A percentile compares a stretch with the other conserved stretches of the same genome.
These are phyloP conservation scores for Hesperophylax magnus DNA, from an alignment of 1,140 invertebrate species.

Conservation along the genomic window DNA sequence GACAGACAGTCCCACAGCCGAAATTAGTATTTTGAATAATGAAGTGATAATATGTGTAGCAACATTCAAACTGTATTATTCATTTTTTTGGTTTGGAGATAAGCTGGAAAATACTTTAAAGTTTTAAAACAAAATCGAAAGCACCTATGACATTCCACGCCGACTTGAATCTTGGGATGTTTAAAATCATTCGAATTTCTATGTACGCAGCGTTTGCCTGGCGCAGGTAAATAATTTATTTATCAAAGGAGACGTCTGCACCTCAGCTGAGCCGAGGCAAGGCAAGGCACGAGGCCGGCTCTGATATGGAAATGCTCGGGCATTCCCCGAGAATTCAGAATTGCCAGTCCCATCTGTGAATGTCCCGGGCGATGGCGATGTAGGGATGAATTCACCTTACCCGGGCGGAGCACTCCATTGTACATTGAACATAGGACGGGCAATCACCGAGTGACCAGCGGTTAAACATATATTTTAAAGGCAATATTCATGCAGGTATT, in stretches of 20 bases:
- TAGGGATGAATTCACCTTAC: constrained; percentile 24
- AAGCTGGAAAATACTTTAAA: too few relatives aligned
- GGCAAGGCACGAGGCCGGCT: not conserved
- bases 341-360: constrained; percentile 16
- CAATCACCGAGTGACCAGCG: too few relatives aligned
- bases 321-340: constrained; percentile 11
- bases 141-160: too few relatives aligned
- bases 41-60: too few relatives aligned
- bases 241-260: constrained; percentile 40
- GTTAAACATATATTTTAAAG: too few relatives aligned
- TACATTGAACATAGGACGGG: not conserved
- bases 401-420: not conserved
- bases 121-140: too few relatives aligned
- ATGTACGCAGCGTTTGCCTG: constrained; percentile 5
- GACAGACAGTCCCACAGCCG: too few relatives aligned
- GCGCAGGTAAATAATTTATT: constrained; percentile 44
- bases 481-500: too few relatives aligned
- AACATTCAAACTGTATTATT: too few relatives aligned
- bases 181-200: constrained; percentile 22
- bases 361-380: constrained; percentile 2
- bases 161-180: not conserved
- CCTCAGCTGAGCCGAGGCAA: not conserved
- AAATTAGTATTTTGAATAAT: too few relatives aligned
- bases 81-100: too few relatives aligned
- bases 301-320: constrained; percentile 24